Evolutionary conservation across 2,888 invertebrate species (phyloP).

Genomic region (Beris chalybata): DNA sequence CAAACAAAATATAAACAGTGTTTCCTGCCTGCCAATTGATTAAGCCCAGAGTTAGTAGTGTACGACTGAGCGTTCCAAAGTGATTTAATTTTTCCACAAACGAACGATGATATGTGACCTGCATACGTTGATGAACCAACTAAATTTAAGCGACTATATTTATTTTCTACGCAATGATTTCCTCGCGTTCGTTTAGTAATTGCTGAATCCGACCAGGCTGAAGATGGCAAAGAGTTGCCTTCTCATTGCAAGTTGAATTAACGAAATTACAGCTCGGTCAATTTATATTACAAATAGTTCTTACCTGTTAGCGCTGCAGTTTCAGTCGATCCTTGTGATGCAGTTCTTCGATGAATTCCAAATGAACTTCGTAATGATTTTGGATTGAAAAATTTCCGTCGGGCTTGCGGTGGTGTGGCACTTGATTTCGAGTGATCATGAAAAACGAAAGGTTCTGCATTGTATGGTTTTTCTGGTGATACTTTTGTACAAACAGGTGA

Average conservation of each 20-base stretch:
- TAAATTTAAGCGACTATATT: conserved; percentile 52
- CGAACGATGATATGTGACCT: conserved; percentile 58
- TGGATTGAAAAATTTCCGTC: conserved; percentile 80
- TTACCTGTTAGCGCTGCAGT: conserved; percentile 67
- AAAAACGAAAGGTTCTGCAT: conserved; percentile 41
- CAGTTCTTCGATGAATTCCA: conserved; percentile 55
- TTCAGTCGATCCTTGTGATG: conserved; percentile 60
- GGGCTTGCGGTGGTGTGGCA: conserved; percentile 77
- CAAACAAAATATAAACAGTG: conserved; percentile 32
- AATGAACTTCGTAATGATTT: conserved; percentile 80
- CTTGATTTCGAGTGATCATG: conserved; percentile 69
- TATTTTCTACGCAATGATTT: neutral
- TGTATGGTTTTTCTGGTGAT: conserved; percentile 52
- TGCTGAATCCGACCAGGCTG: conserved; percentile 54
- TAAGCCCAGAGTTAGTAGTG: conserved; percentile 74
- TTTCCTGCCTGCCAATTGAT: conserved; percentile 74
- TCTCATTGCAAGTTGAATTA: neutral
- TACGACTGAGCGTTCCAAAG: conserved; percentile 80
- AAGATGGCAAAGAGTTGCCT: conserved; percentile 49
- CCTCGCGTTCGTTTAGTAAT: conserved; percentile 44
- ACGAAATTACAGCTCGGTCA: neutral
- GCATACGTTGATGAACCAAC: conserved; percentile 53
- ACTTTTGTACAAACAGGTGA: conserved; percentile 50
- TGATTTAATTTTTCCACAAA: conserved; percentile 86
- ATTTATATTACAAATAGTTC: neutral